A percentile compares a stretch with the other conserved stretches of the same genome.
These are phyloP conservation scores for Porites cylindrica DNA, from an alignment of 92 coral and sea anemone species.

Conservation along the genomic window DNA sequence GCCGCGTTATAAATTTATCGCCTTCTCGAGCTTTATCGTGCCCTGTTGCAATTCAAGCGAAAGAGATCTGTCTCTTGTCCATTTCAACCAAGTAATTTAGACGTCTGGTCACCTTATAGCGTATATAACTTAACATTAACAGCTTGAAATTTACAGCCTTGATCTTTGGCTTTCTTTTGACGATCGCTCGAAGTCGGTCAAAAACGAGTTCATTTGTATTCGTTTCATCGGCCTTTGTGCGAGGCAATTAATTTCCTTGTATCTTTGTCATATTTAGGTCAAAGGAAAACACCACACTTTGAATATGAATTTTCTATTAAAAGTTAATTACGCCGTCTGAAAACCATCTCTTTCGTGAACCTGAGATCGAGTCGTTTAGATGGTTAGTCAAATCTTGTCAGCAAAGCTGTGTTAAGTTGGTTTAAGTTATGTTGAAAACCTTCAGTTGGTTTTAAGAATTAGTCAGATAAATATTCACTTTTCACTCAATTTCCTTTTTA, in stretches of 20 bases:
- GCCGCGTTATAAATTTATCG: constrained; percentile 2
- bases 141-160: neutral
- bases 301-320: constrained; percentile 16
- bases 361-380: neutral
- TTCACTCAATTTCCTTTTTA: neutral
- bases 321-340: constrained; percentile 35
- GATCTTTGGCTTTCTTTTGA: neutral
- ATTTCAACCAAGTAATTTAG: constrained; percentile 18
- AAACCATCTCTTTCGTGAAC: neutral
- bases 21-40: neutral
- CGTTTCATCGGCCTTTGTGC: neutral
- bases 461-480: neutral
- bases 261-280: constrained; percentile 28
- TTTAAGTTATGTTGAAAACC: neutral
- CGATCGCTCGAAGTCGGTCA: neutral
- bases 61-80: constrained; percentile 15
- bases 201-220: neutral
- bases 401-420: neutral
- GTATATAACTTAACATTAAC: neutral
- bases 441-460: neutral
- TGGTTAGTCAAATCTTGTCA: neutral
- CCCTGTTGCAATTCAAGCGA: neutral
- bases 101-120: neutral
- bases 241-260: constrained; percentile 1
- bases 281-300: constrained; percentile 26